Evolutionary conservation across 1,140 invertebrate genomes (phyloP).

Genomic region (Telenomus remus): DNA sequence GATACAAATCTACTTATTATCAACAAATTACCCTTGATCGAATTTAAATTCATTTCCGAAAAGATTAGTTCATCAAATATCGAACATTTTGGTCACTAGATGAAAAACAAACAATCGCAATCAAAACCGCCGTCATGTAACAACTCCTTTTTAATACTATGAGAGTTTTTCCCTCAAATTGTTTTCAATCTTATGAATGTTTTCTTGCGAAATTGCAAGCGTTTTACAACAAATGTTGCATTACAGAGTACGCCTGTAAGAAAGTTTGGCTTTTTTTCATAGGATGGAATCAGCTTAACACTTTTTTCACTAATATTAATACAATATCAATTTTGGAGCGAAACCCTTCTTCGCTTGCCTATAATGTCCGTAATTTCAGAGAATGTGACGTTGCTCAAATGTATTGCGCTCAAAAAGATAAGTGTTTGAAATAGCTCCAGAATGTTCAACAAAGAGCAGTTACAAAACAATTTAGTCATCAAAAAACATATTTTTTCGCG

Average conservation of each 20-base stretch:
- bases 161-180: background rate
- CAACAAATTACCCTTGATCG: background rate
- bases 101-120: constrained; percentile 7
- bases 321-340: background rate
- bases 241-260: background rate
- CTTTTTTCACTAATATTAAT: constrained; percentile 2
- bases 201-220: no score
- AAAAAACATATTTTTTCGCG: no score
- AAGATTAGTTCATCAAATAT: constrained; percentile 15
- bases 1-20: background rate
- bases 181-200: no score
- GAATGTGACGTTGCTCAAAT: background rate
- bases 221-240: background rate
- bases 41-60: constrained; percentile 2
- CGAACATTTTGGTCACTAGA: constrained; percentile 14
- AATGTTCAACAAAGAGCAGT: no score
- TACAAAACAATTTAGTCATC: no score
- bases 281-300: constrained; percentile 12
- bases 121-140: constrained; percentile 24
- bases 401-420: background rate
- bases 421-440: background rate
- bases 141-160: constrained; percentile 1
- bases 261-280: constrained; percentile 9
- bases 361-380: no score
- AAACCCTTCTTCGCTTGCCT: no score